Percentiles rank a stretch among this genome's conserved stretches.
These are phyloP conservation scores for Heliconius congener DNA, from an alignment of 1,140 invertebrate genomes.

Conservation along the genomic window DNA sequence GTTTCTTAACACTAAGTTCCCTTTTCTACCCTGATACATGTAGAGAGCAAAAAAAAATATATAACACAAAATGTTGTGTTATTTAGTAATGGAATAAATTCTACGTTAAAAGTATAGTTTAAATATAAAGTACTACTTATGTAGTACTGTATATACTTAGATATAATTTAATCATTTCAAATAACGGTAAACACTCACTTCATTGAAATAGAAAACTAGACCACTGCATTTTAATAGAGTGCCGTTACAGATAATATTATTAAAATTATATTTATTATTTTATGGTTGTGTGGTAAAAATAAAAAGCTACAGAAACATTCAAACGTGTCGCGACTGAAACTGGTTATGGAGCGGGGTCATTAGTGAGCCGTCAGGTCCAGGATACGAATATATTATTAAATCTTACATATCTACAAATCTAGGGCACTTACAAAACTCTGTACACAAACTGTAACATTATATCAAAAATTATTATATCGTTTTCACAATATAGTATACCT, in stretches of 20 bases:
- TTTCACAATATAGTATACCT: slow-evolving; percentile 23
- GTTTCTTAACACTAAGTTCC: too few relatives aligned
- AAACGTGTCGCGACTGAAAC: slow-evolving; percentile 33
- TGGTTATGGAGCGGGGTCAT: slow-evolving; percentile 34
- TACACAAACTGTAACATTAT: slow-evolving; percentile 29
- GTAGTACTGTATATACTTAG: background rate
- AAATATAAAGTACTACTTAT: background rate
- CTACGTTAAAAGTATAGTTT: background rate
- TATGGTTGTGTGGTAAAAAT: slow-evolving; percentile 23
- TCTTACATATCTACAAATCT: slow-evolving; percentile 41
- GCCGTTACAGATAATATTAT: slow-evolving; percentile 21
- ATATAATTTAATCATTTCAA: background rate
- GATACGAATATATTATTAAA: slow-evolving; percentile 44
- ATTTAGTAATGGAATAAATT: background rate
- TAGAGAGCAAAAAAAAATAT: too few relatives aligned
- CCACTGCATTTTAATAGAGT: slow-evolving; percentile 9
- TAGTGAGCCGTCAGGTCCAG: slow-evolving; percentile 33
- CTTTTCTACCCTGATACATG: too few relatives aligned
- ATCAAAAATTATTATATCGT: background rate
- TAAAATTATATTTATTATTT: slow-evolving; percentile 8
- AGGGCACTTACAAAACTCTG: slow-evolving; percentile 39
- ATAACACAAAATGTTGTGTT: background rate
- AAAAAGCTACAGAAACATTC: slow-evolving; percentile 10
- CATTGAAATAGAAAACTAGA: slow-evolving; percentile 23
- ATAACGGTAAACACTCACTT: background rate